Conservation (phyloP, 2,797 vertebrate species). For the Delichon dasypus region DNA sequence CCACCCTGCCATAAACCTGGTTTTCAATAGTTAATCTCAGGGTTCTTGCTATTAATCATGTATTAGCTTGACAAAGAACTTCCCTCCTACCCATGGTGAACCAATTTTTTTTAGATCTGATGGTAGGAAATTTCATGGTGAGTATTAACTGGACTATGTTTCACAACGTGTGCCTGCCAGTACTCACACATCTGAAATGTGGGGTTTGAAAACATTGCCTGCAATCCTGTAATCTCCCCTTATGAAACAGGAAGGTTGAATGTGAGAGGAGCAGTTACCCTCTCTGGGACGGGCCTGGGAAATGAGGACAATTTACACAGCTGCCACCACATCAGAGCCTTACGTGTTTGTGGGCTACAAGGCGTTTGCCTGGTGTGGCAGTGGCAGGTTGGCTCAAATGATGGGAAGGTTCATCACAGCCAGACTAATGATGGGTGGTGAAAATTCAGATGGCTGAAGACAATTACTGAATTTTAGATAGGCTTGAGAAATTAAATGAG, state of each 20-base stretch:
- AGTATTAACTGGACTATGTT: neutral
- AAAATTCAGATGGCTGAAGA: conserved; percentile 1
- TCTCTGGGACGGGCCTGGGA: neutral
- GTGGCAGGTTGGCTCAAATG: neutral
- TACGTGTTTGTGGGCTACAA: neutral
- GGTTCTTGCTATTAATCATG: neutral
- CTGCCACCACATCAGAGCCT: neutral
- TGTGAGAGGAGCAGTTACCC: neutral
- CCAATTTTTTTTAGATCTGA: neutral
- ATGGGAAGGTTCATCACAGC: neutral
- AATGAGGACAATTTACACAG: neutral
- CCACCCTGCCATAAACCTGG: neutral
- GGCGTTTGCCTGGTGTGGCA: neutral
- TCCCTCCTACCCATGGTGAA: neutral
- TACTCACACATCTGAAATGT: neutral
- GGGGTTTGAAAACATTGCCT: neutral
- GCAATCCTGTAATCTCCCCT: neutral
- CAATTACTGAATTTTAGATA: neutral
- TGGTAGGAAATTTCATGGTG: neutral
- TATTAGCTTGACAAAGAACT: neutral
- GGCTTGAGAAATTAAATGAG: neutral
- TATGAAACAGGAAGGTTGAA: neutral
- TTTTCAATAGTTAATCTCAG: neutral
- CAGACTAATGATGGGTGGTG: neutral
- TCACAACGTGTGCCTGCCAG: neutral